Evolutionary conservation across 2,888 invertebrate species (phyloP).

Genomic region (Seladonia tumulorum): DNA sequence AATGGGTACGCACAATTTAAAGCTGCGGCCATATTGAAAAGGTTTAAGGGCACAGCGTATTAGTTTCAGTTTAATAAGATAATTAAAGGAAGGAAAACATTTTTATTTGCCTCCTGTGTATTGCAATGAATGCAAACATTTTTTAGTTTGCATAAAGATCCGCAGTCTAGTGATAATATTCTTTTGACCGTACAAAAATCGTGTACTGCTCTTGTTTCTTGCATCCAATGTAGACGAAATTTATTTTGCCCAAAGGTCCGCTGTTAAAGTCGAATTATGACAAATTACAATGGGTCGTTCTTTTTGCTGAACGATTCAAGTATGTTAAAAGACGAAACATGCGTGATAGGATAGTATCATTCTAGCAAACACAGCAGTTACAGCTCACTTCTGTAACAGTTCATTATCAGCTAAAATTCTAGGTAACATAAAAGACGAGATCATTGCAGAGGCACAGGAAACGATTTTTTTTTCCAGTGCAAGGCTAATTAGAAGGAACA

Average conservation of each 20-base stretch:
- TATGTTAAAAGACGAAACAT: background rate
- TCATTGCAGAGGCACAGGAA: background rate
- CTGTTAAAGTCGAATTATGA: background rate
- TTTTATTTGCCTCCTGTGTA: no score
- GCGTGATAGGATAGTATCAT: background rate
- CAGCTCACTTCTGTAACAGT: background rate
- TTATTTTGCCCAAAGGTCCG: background rate
- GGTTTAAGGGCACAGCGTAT: no score
- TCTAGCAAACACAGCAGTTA: background rate
- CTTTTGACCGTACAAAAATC: no score
- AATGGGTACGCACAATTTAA: no score
- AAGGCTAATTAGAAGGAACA: slow-evolving; percentile 2
- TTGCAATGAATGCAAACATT: no score
- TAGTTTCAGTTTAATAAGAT: no score
- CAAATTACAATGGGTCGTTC: background rate
- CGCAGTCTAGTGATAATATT: no score
- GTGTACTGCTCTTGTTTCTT: no score
- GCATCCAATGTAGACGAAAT: background rate
- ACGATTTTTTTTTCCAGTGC: background rate
- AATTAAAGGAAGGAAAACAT: no score
- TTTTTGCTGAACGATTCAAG: background rate
- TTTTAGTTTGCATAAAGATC: no score
- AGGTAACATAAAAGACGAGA: background rate
- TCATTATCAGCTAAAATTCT: background rate
- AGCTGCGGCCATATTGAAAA: no score